phyloP scores from a whole-genome alignment of 2,888 invertebrate species.

The Tenodera sinensis region DNA sequence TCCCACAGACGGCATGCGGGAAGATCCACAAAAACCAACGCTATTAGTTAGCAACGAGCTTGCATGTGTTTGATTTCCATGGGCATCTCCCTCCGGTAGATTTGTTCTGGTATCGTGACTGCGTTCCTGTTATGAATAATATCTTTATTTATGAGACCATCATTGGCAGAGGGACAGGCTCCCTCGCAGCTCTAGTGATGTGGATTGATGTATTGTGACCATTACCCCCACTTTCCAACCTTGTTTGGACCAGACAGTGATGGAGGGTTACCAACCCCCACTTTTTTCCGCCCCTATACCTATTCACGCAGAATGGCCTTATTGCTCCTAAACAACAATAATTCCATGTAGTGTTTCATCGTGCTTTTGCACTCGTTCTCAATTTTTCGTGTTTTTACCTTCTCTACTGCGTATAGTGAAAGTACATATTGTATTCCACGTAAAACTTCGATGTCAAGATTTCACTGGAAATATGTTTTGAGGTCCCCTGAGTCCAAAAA shows the following conservation, averaged over 20 bases:
- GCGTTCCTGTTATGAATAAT: background rate
- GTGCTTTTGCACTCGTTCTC: background rate
- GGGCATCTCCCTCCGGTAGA: background rate
- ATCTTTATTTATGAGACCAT: background rate
- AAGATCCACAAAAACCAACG: background rate
- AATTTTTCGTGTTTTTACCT: too few relatives aligned
- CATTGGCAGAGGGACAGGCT: background rate
- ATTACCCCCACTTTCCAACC: background rate
- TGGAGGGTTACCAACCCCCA: background rate
- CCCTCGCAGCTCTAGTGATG: background rate
- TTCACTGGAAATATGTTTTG: too few relatives aligned
- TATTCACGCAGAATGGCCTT: background rate
- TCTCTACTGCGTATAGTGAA: too few relatives aligned
- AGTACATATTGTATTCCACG: too few relatives aligned
- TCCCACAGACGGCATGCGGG: background rate
- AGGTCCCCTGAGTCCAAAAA: too few relatives aligned
- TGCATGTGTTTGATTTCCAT: background rate
- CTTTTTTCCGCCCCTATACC: background rate
- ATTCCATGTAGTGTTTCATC: background rate
- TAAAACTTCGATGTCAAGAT: too few relatives aligned
- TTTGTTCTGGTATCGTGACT: background rate
- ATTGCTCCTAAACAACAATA: background rate
- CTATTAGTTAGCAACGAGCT: background rate
- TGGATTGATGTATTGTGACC: background rate
- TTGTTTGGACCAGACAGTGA: background rate